phyloP scores from a whole-genome alignment of 1,140 invertebrate species.

The Drosophila bifasciata region DNA sequence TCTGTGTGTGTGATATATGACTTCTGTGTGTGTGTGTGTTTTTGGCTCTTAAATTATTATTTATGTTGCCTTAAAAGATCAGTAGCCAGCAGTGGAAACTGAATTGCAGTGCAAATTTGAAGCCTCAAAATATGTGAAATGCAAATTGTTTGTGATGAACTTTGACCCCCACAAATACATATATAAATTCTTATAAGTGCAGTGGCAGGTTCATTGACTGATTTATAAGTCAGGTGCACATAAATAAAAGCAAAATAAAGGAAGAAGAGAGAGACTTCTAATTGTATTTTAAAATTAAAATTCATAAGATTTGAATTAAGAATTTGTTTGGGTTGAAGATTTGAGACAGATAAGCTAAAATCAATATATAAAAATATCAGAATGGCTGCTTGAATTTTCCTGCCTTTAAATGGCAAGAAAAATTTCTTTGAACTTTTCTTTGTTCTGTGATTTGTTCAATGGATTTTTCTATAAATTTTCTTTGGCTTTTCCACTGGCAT shows the following conservation, averaged over 20 bases:
- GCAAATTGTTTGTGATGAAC: conserved; percentile 38
- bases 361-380: too few species aligned
- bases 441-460: neutral
- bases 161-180: neutral
- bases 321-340: too few species aligned
- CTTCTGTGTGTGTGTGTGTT: neutral
- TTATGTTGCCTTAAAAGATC: conserved; percentile 31
- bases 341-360: too few species aligned
- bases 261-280: too few species aligned
- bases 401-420: neutral
- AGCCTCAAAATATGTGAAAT: conserved; percentile 23
- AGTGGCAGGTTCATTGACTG: neutral
- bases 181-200: conserved; percentile 36
- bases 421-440: neutral
- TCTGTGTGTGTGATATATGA: conserved; percentile 5
- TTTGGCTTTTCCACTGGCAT: neutral
- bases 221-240: conserved; percentile 12
- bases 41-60: conserved; percentile 43
- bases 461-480: conserved; percentile 10
- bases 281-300: too few species aligned
- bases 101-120: neutral
- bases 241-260: conserved; percentile 13
- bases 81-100: neutral
- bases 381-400: too few species aligned
- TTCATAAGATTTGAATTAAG: too few species aligned